Conservation (phyloP, 2,797 vertebrate species). For the Caiman crocodilus region DNA sequence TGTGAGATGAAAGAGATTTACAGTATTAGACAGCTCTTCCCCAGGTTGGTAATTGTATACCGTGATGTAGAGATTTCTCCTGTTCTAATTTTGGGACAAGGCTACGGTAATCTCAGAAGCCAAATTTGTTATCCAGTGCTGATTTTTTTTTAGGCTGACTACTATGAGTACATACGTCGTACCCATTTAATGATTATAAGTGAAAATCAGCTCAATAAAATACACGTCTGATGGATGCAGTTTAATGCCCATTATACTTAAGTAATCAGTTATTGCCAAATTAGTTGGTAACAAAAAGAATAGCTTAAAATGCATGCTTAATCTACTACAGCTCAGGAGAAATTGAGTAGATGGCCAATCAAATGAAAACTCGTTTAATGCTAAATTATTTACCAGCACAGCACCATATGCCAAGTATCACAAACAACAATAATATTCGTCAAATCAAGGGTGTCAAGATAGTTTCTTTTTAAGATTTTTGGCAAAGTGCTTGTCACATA, state of each 20-base stretch:
- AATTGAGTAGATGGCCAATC: background rate
- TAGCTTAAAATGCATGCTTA: slow-evolving; percentile 5
- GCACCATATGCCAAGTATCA: slow-evolving; percentile 29
- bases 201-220: slow-evolving; percentile 16
- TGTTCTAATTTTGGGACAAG: background rate
- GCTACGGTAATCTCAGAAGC: background rate
- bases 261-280: background rate
- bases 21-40: background rate
- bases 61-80: background rate
- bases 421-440: slow-evolving; percentile 13
- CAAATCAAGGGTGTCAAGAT: slow-evolving; percentile 10
- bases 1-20: background rate
- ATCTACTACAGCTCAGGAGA: slow-evolving; percentile 12
- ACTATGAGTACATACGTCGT: slow-evolving; percentile 3
- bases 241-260: background rate
- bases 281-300: slow-evolving; percentile 29
- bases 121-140: background rate
- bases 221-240: background rate
- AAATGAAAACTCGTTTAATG: slow-evolving; percentile 42
- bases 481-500: slow-evolving; percentile 4
- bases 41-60: rapidly evolving
- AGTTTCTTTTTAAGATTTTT: slow-evolving; percentile 43
- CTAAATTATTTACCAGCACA: slow-evolving; percentile 31
- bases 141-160: background rate
- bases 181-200: slow-evolving; percentile 41